Evolutionary conservation across 2,113 vertebrate species (phyloP), one percentile per base, ranked within the genome.

Genomic region (Nibea albiflora): DNA sequence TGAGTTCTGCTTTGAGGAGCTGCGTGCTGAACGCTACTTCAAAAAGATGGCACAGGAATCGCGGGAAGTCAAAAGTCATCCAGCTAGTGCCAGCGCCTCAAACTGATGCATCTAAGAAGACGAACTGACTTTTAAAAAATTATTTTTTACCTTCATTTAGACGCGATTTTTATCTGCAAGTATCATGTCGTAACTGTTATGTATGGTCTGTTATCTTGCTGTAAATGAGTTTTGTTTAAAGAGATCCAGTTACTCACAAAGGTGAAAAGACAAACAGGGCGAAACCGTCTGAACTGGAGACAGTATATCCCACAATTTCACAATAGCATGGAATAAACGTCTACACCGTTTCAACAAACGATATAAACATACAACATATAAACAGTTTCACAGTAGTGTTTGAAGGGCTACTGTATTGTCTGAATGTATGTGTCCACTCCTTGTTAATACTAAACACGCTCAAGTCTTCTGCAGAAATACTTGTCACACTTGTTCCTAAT

Each of bases 1-100:
- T 0, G 98, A 99, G 61, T 99, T 99, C 90, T 97, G 96, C 74
- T 97, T 99, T 39, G 98, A 99, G 87, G 98, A 99, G 85, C 96
- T 99, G 78, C 90, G 97, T 14, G 97, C 97, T 42, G 97, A 98
- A 83, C 94, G 95, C 78, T 97, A 96, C 90, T 95, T 96, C 14
- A 96, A 97, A 88, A 97, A 96, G 90, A 87, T 87, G 0, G 94
- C 86, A 31, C 92, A 95, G 68, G 92, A 73, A 86, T 80, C 89
- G 0, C 50, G 82, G 16, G 95, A 95, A 89, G 94, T 94, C 96
- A 70, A 3, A 49, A 44, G 4, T 67, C 65, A 64, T 4, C 10
- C 66, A 28, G 24, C 75, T 3, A 16, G 56, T 42, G 49, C 4
- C 52, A 52, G 64, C 22, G 24, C 42, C 74, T 81, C 62, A 57